Base-by-base conservation (phyloP, 2,888 invertebrate species). In the Zaprionus bogoriensis region DNA sequence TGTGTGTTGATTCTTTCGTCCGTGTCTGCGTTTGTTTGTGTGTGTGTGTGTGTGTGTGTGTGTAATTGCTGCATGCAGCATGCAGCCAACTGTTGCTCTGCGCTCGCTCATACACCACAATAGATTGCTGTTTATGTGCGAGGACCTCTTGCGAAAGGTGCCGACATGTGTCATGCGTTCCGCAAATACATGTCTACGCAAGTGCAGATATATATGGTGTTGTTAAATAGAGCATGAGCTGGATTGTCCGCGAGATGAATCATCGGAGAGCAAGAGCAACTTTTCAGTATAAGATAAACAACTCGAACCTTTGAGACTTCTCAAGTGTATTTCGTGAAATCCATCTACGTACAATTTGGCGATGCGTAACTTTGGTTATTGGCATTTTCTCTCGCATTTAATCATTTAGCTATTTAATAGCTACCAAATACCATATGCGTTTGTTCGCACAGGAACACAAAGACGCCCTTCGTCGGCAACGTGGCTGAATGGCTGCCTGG, bases 1-100 rank as follows among this genome's bases (percentile, higher is more conserved):
- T n/a, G n/a, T n/a, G n/a, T n/a, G n/a, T n/a, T n/a, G n/a, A n/a
- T n/a, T n/a, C n/a, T n/a, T n/a, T n/a, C n/a, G n/a, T n/a, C n/a
- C n/a, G n/a, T n/a, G n/a, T n/a, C n/a, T n/a, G n/a, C n/a, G n/a
- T n/a, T n/a, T n/a, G 9, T 36, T 7, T 36, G 17, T 17, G 14
- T 28, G 14, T 41, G n/a, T 6, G 9, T 38, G 12, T 51, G 28
- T 46, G 19, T 28, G 20, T 10, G 10, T 55, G 42, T 14, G 17
- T 51, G 10, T 28, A 53, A 23, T 30, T 32, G 42, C 20, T 50
- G 42, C 28, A n/a, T 36, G 47, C 55, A 54, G 12, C 50, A 36
- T 64, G 59, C 55, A 50, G 25, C 52, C 52, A 70, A 42, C 54
- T 69, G 68, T 69, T 65, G 70, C 69, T 69, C 48, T 59, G 17